Conservation (phyloP, 2,113 vertebrate genomes). For the Cyprinodon tularosa region DNA sequence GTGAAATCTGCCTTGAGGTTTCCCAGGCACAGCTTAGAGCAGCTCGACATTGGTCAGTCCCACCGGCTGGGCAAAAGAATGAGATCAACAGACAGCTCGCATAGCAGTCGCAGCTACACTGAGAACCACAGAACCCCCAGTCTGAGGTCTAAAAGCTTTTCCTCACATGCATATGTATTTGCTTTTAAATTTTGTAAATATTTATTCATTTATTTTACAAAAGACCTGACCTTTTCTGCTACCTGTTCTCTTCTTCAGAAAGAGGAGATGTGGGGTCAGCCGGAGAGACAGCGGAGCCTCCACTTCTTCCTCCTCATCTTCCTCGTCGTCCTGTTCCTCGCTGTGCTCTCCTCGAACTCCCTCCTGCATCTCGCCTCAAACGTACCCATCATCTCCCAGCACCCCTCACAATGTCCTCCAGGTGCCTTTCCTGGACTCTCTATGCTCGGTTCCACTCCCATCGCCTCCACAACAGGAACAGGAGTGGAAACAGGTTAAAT, state of each 20-base stretch:
- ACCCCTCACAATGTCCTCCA: constrained; percentile 62
- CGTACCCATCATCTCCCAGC: constrained; percentile 57
- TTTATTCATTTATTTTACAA: not conserved
- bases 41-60: constrained; percentile 53
- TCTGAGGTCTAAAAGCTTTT: constrained; percentile 43
- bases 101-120: constrained; percentile 50
- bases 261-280: constrained; percentile 37
- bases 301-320: constrained; percentile 71
- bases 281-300: constrained; percentile 69
- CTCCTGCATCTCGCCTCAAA: constrained; percentile 46
- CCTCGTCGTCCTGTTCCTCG: constrained; percentile 73
- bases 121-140: constrained; percentile 50
- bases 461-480: constrained; percentile 70
- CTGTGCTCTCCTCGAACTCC: constrained; percentile 70
- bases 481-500: constrained; percentile 92
- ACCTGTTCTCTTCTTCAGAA: constrained; percentile 22
- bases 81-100: constrained; percentile 39
- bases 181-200: not conserved
- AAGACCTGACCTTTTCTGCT: not conserved
- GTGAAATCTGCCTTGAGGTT: constrained; percentile 89
- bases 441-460: constrained; percentile 61
- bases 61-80: constrained; percentile 44
- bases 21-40: constrained; percentile 70
- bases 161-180: not conserved
- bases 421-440: constrained; percentile 77